These are phyloP conservation scores for Thermophis baileyi DNA, from an alignment of 2,113 vertebrate species.

Conservation along the genomic window DNA sequence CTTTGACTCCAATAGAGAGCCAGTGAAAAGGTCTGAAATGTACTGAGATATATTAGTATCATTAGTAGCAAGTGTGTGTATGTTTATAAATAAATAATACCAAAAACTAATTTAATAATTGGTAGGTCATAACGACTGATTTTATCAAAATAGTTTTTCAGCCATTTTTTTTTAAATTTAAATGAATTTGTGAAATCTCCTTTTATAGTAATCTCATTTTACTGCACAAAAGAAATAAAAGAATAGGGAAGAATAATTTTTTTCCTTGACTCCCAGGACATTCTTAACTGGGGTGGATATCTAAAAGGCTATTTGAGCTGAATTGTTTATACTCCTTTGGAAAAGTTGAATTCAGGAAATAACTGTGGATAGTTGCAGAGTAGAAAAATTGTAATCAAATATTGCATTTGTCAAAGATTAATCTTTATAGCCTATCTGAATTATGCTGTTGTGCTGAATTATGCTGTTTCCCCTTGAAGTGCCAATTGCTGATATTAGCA, in stretches of 20 bases:
- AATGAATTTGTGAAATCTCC: background rate
- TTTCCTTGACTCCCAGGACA: background rate
- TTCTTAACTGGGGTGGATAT: background rate
- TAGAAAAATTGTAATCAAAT: background rate
- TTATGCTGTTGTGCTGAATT: background rate
- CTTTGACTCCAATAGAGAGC: background rate
- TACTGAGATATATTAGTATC: background rate
- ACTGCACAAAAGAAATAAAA: background rate
- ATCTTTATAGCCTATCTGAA: slow-evolving; percentile 10
- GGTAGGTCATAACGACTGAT: background rate
- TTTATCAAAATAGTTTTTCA: background rate
- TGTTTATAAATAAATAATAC: background rate
- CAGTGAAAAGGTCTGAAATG: background rate
- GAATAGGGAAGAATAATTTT: background rate
- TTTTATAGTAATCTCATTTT: slow-evolving; percentile 3
- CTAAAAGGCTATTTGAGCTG: slow-evolving; percentile 12
- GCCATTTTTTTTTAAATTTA: background rate
- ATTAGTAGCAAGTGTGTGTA: background rate
- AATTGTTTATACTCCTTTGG: slow-evolving; percentile 38
- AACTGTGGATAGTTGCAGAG: background rate
- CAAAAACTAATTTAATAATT: background rate
- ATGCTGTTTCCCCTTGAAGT: background rate
- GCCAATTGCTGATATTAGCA: background rate
- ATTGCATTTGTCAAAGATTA: slow-evolving; percentile 26
- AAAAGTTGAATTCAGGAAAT: slow-evolving; percentile 1